Conservation (phyloP, 2,797 vertebrate species). For the Meda fulgida region DNA sequence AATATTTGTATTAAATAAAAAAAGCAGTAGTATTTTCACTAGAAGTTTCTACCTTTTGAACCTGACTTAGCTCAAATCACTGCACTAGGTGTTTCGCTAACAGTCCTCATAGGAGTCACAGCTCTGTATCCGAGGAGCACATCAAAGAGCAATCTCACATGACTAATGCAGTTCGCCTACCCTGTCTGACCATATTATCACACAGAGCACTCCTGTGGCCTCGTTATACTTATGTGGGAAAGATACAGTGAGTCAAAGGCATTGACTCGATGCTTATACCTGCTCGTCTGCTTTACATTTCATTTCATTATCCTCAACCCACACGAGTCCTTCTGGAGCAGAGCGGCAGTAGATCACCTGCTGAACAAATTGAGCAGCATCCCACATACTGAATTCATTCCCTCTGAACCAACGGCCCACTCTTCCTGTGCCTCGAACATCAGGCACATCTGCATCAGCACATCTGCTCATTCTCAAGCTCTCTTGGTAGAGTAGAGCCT, state of each 20-base stretch:
- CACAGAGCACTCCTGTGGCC: slow-evolving; percentile 51
- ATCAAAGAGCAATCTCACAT: slow-evolving; percentile 56
- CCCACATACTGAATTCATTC: slow-evolving; percentile 71
- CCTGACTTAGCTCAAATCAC: neutral
- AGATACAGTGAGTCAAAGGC: slow-evolving; percentile 18
- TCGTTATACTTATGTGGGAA: slow-evolving; percentile 55
- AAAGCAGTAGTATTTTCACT: too few species aligned
- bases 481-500: slow-evolving; percentile 66
- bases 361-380: slow-evolving; percentile 66
- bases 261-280: slow-evolving; percentile 19
- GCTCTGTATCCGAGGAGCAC: slow-evolving; percentile 44
- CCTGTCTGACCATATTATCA: slow-evolving; percentile 54
- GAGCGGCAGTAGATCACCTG: slow-evolving; percentile 63
- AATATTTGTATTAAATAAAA: neutral
- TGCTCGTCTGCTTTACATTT: slow-evolving; percentile 55
- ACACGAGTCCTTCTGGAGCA: slow-evolving; percentile 51
- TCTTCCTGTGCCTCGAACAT: slow-evolving; percentile 47
- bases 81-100: slow-evolving; percentile 64
- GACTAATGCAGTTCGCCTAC: slow-evolving; percentile 66
- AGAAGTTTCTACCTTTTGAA: neutral
- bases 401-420: slow-evolving; percentile 57
- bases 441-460: slow-evolving; percentile 75
- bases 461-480: slow-evolving; percentile 79
- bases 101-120: slow-evolving; percentile 61
- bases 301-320: slow-evolving; percentile 57